phyloP scores from a whole-genome alignment of 2,797 vertebrate genomes.

The Ctenopoma kingsleyae region DNA sequence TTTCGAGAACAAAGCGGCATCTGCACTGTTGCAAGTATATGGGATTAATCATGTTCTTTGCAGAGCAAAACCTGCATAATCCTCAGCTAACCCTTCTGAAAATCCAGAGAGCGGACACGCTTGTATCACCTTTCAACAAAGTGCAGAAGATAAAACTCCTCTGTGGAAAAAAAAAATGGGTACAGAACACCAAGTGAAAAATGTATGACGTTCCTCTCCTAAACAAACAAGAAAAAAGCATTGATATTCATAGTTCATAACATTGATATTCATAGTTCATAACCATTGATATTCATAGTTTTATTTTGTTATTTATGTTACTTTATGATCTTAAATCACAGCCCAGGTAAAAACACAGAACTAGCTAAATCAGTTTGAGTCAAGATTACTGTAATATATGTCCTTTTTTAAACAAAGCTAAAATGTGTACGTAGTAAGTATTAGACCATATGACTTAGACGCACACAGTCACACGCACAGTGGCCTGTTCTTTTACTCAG shows the following conservation, averaged over 20 bases:
- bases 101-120: conserved; percentile 16
- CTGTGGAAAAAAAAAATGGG: not conserved
- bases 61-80: conserved; percentile 44
- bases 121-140: conserved; percentile 38
- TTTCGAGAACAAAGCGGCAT: conserved; percentile 40
- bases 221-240: not conserved
- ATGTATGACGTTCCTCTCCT: not conserved
- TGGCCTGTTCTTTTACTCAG: not conserved
- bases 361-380: not conserved
- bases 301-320: not conserved
- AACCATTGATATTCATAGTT: not conserved
- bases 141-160: conserved; percentile 2
- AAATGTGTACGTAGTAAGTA: not conserved
- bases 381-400: too few species aligned
- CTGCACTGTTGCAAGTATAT: conserved; percentile 28
- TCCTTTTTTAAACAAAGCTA: too few species aligned
- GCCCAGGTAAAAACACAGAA: not conserved
- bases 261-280: not conserved
- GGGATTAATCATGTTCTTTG: conserved; percentile 37
- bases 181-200: not conserved
- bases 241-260: conserved; percentile 1
- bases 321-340: not conserved
- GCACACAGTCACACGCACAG: not conserved
- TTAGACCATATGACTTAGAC: too few species aligned
- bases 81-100: conserved; percentile 30